phyloP scores from a whole-genome alignment of 2,113 vertebrate genomes.

The Ictalurus punctatus region DNA sequence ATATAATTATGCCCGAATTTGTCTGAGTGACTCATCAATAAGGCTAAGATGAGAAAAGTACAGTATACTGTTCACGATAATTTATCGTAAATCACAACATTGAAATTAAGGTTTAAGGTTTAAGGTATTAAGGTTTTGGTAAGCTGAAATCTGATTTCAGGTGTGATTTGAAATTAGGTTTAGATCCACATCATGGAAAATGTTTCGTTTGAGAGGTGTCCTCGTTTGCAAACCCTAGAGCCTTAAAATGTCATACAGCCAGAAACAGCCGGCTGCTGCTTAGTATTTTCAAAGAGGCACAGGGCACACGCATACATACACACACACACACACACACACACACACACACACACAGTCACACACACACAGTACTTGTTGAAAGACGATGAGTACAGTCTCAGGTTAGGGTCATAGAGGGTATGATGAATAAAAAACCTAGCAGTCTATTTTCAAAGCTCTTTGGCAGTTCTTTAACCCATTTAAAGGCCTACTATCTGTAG shows the following conservation, averaged over 20 bases:
- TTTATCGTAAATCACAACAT: background rate
- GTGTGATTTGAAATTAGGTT: background rate
- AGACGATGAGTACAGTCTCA: conserved; percentile 28
- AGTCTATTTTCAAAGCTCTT: conserved; percentile 20
- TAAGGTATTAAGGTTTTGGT: no score
- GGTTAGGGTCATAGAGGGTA: conserved; percentile 3
- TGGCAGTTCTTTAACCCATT: background rate
- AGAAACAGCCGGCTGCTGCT: conserved; percentile 25
- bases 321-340: background rate
- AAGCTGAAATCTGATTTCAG: background rate
- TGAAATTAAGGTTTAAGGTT: no score
- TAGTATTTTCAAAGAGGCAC: background rate
- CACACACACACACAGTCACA: background rate
- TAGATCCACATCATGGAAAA: background rate
- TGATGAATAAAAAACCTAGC: background rate
- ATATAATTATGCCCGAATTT: background rate
- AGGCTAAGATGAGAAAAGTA: background rate
- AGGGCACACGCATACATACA: background rate
- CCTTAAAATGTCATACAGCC: conserved; percentile 7
- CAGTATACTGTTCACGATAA: background rate
- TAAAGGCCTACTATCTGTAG: background rate
- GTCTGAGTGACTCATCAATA: background rate
- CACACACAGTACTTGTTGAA: background rate
- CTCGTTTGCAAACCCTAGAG: background rate
- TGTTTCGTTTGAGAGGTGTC: background rate